Evolutionary conservation across 2,797 vertebrate genomes (phyloP).

Genomic region (Chrysolophus pictus): DNA sequence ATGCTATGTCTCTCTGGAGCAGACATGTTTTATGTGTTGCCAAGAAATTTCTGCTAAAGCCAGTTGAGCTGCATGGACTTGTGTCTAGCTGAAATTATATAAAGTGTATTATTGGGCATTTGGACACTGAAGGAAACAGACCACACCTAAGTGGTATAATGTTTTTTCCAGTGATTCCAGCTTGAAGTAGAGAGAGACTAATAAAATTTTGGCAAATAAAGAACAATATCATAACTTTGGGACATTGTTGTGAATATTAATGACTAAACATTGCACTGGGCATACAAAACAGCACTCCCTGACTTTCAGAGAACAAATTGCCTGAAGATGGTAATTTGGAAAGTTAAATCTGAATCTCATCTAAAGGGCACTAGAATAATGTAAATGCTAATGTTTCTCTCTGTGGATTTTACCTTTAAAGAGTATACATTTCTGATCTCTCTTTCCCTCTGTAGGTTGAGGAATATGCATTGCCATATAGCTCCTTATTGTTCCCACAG

Average conservation of each 20-base stretch:
- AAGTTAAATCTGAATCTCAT: slow-evolving; percentile 6
- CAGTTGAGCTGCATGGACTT: background rate
- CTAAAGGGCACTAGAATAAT: slow-evolving; percentile 32
- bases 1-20: background rate
- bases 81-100: background rate
- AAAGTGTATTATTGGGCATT: background rate
- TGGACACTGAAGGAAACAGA: background rate
- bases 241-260: background rate
- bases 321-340: background rate
- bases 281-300: background rate
- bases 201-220: background rate
- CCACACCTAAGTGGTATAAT: background rate
- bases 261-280: background rate
- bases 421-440: background rate
- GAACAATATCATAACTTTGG: background rate
- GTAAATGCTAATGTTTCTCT: slow-evolving; percentile 7
- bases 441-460: background rate
- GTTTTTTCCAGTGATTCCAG: background rate
- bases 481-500: background rate
- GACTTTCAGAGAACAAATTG: background rate
- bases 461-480: background rate
- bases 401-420: slow-evolving; percentile 52
- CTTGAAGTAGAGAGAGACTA: background rate
- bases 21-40: background rate
- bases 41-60: background rate